phyloP scores from a whole-genome alignment of 2,888 invertebrate genomes.

The Gastrophysa polygoni region DNA sequence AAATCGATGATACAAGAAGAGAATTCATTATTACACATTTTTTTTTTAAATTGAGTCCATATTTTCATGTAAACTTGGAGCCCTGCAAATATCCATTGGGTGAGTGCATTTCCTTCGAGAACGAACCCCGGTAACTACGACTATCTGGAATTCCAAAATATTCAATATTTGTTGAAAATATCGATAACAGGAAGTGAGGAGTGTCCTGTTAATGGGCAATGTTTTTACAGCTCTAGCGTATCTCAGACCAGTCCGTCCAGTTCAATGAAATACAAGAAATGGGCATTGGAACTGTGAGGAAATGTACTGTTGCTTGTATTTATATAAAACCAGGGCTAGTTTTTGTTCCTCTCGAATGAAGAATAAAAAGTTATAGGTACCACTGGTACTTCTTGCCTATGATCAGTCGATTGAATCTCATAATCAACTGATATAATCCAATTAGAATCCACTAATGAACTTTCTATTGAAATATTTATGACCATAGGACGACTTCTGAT shows the following conservation, averaged over 20 bases:
- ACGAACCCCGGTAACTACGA: background rate
- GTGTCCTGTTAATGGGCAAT: conserved; percentile 30
- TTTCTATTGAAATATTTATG: background rate
- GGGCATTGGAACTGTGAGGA: background rate
- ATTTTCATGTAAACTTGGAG: background rate
- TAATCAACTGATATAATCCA: background rate
- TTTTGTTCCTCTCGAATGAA: background rate
- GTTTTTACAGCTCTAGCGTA: conserved; percentile 20
- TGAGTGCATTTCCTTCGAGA: background rate
- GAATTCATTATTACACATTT: too few species aligned
- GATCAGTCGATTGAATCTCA: background rate
- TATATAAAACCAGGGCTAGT: background rate
- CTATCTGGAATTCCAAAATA: background rate
- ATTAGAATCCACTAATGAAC: background rate
- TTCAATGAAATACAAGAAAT: background rate
- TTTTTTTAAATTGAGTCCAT: background rate
- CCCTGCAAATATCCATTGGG: background rate
- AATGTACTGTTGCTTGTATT: background rate
- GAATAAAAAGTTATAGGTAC: background rate
- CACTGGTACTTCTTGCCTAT: background rate
- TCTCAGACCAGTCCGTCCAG: background rate
- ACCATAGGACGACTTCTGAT: background rate
- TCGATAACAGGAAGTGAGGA: conserved; percentile 34
- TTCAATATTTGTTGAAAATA: conserved; percentile 11
- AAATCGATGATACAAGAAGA: too few species aligned